These are phyloP conservation scores for Hormiphora californensis DNA, from an alignment of 37 sponge, comb jelly and placozoan species.

Conservation along the genomic window DNA sequence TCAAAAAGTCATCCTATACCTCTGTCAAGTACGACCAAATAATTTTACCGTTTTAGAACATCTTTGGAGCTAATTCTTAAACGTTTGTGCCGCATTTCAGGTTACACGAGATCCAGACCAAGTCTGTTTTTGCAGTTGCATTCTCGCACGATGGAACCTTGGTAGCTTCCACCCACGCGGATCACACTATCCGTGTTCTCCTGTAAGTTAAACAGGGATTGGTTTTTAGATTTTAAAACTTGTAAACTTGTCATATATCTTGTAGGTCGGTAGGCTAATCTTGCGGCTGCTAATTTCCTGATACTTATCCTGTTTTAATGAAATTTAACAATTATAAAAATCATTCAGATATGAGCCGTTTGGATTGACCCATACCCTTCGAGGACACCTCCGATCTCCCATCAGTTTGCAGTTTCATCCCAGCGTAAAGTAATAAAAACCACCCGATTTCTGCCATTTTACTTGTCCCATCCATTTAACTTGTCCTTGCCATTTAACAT, in stretches of 20 bases:
- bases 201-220: not conserved
- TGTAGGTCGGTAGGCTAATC: too few relatives aligned
- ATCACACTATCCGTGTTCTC: constrained; percentile 28
- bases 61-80: not conserved
- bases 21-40: constrained; percentile 26
- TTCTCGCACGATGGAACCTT: constrained; percentile 48
- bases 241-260: too few relatives aligned
- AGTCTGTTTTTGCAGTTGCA: constrained; percentile 54
- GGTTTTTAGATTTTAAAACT: too few relatives aligned
- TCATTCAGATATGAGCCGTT: constrained; percentile 40
- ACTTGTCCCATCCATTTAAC: not conserved
- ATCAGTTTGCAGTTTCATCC: constrained; percentile 45
- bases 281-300: not conserved
- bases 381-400: constrained; percentile 45
- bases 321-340: not conserved
- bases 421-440: not conserved
- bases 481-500: not conserved
- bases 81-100: not conserved
- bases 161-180: constrained; percentile 47
- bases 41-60: too few relatives aligned
- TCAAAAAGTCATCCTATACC: constrained; percentile 39
- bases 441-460: not conserved
- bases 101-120: constrained; percentile 28
- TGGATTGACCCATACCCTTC: constrained; percentile 49
- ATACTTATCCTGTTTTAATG: not conserved